Evolutionary conservation across 2,797 vertebrate species (phyloP).

Genomic region (Muscicapa comitata): DNA sequence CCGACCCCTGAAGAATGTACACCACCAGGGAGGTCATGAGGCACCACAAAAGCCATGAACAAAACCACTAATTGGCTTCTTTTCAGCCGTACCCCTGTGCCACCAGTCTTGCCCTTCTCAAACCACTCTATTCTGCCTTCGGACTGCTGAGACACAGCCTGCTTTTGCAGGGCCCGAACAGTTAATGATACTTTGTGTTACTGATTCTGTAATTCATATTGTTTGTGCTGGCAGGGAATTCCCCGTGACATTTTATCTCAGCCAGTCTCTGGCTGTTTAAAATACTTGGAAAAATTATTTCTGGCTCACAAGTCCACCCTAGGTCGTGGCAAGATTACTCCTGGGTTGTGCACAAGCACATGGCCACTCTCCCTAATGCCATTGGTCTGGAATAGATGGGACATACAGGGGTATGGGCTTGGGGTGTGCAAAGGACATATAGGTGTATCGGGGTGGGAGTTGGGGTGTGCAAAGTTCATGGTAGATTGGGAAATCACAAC

Average conservation of each 20-base stretch:
- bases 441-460: too few relatives aligned
- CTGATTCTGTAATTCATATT: slow-evolving; percentile 62
- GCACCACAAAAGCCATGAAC: not conserved
- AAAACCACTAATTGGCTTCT: slow-evolving; percentile 23
- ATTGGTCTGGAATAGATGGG: not conserved
- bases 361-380: not conserved
- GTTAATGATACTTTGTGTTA: slow-evolving; percentile 41
- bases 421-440: not conserved
- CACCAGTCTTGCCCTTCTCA: not conserved
- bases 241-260: slow-evolving; percentile 46
- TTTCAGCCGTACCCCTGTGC: not conserved
- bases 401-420: not conserved
- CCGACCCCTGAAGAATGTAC: not conserved
- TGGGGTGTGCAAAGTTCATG: not conserved
- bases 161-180: slow-evolving; percentile 36
- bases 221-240: slow-evolving; percentile 54
- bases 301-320: not conserved
- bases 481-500: too few relatives aligned
- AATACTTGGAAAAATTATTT: slow-evolving; percentile 60
- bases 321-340: not conserved
- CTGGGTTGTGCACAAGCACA: not conserved
- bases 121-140: not conserved
- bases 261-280: slow-evolving; percentile 44
- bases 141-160: slow-evolving; percentile 14
- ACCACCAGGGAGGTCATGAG: not conserved